phyloP scores from a whole-genome alignment of 2,888 invertebrate species.

The Thumatha senex region DNA sequence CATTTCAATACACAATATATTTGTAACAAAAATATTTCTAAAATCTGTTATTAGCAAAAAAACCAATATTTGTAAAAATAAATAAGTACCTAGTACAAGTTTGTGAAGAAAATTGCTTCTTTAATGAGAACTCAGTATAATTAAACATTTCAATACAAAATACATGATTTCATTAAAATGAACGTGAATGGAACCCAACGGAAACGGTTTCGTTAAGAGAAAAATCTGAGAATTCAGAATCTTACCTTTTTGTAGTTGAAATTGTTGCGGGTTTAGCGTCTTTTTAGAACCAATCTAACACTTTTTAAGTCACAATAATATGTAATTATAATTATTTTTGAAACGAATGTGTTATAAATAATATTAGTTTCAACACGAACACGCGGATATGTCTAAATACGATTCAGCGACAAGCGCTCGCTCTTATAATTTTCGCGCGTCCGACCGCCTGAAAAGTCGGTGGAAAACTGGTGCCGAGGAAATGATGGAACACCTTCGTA shows the following conservation, averaged over 20 bases:
- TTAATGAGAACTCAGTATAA: slow-evolving; percentile 28
- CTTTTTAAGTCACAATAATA: slow-evolving; percentile 15
- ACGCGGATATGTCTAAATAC: slow-evolving; percentile 25
- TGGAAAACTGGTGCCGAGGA: slow-evolving; percentile 54
- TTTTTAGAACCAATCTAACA: slow-evolving; percentile 19
- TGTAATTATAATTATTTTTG: not conserved
- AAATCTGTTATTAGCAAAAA: slow-evolving; percentile 1
- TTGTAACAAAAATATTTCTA: not conserved
- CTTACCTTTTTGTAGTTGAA: slow-evolving; percentile 28
- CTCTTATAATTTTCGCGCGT: slow-evolving; percentile 29
- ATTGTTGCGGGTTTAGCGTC: slow-evolving; percentile 4
- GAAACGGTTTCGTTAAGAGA: slow-evolving; percentile 24
- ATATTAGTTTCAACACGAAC: slow-evolving; percentile 18
- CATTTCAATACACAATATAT: slow-evolving; percentile 4
- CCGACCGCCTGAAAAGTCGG: slow-evolving; percentile 33
- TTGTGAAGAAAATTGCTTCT: slow-evolving; percentile 5
- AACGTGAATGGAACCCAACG: slow-evolving; percentile 32
- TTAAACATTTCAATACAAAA: slow-evolving; percentile 45
- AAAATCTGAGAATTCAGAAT: slow-evolving; percentile 23
- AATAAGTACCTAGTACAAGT: not conserved
- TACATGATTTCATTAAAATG: slow-evolving; percentile 43
- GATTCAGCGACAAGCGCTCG: slow-evolving; percentile 25
- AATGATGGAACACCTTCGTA: slow-evolving; percentile 62
- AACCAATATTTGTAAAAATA: not conserved
- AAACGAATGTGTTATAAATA: not conserved